Evolutionary conservation across 2,797 vertebrate genomes (phyloP).

Genomic region (Stomatorhinus walkeri): DNA sequence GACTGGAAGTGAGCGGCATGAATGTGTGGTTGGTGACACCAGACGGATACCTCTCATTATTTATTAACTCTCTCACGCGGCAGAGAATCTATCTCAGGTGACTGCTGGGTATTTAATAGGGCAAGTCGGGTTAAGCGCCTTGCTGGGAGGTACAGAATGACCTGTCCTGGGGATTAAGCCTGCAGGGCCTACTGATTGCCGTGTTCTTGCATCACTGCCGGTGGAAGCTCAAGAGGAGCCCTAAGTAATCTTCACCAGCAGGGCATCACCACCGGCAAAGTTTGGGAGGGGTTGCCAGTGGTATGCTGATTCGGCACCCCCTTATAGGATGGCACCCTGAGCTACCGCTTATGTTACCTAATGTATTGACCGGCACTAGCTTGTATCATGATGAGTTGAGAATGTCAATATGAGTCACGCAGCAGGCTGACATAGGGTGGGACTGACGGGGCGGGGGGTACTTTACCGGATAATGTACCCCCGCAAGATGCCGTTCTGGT

Average conservation of each 20-base stretch:
- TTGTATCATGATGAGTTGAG: neutral
- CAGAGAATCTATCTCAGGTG: neutral
- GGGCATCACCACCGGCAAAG: neutral
- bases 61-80: neutral
- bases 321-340: neutral
- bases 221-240: neutral
- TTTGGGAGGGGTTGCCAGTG: neutral
- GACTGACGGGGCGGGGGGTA: neutral
- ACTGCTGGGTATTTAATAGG: neutral
- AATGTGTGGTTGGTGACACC: neutral
- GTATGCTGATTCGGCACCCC: neutral
- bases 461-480: conserved; percentile 83
- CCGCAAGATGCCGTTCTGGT: conserved; percentile 85
- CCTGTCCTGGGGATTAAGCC: neutral
- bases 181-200: neutral
- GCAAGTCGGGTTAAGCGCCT: neutral
- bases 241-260: neutral
- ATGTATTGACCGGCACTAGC: neutral
- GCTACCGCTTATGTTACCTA: neutral
- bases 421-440: too few relatives aligned
- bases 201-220: neutral
- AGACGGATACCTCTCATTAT: neutral
- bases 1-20: neutral
- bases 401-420: neutral
- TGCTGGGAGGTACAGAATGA: neutral